Conservation (phyloP, 1,140 invertebrate species). For the Diorhabda elongata region DNA sequence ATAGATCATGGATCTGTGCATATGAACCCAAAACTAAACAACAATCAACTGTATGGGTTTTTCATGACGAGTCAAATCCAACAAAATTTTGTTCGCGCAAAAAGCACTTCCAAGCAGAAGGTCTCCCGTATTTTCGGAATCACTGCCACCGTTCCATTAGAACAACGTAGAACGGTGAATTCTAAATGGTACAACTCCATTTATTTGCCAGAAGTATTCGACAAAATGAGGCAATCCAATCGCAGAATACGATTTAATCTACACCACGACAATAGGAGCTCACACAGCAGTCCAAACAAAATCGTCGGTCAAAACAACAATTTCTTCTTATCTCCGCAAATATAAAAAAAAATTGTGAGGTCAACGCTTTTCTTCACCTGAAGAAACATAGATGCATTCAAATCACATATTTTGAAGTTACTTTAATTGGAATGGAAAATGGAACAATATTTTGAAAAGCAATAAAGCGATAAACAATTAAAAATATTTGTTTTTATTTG, state of each 20-base stretch:
- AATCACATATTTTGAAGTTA: conserved; percentile 40
- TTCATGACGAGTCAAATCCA: conserved; percentile 42
- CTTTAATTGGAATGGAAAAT: conserved; percentile 37
- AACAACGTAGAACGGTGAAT: background rate
- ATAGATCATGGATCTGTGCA: conserved; percentile 29
- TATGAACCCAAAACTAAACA: conserved; percentile 37
- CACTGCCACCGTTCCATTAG: conserved; percentile 21
- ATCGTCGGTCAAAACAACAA: conserved; percentile 34
- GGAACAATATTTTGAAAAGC: background rate
- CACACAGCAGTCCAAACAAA: background rate
- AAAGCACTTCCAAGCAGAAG: conserved; percentile 40
- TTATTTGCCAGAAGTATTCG: conserved; percentile 33
- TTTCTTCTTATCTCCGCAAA: conserved; percentile 42
- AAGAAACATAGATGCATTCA: conserved; percentile 36
- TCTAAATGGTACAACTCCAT: conserved; percentile 35
- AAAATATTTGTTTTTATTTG: too few relatives aligned
- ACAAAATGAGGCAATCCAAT: conserved; percentile 27
- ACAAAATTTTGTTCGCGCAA: conserved; percentile 39
- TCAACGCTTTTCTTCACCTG: background rate
- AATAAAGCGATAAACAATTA: background rate
- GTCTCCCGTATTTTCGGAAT: conserved; percentile 32
- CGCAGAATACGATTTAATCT: conserved; percentile 17
- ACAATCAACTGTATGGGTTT: conserved; percentile 34
- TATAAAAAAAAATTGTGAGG: conserved; percentile 34
- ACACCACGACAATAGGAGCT: background rate